phyloP scores from a whole-genome alignment of 2,797 vertebrate species.

The Nannoperca australis region DNA sequence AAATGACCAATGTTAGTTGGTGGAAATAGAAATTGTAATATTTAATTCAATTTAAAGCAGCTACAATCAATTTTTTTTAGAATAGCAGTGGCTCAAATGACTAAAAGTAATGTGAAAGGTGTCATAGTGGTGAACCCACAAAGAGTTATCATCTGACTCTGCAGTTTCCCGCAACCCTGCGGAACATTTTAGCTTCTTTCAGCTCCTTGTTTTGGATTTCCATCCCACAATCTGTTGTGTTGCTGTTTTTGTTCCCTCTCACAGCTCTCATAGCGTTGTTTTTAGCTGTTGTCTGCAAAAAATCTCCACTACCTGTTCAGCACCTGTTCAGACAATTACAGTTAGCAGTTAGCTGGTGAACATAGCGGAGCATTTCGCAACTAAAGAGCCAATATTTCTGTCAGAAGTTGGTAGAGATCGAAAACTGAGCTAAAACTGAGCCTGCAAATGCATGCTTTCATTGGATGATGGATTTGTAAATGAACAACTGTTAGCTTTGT shows the following conservation, averaged over 20 bases:
- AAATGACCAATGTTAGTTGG: neutral
- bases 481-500: neutral
- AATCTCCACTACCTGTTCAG: no score
- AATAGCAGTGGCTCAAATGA: neutral
- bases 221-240: no score
- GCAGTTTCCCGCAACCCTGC: neutral
- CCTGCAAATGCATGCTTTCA: neutral
- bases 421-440: neutral
- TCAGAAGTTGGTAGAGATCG: neutral
- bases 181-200: neutral
- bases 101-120: neutral
- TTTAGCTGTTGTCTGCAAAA: neutral
- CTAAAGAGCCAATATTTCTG: neutral
- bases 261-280: neutral
- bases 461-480: neutral
- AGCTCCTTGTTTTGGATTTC: neutral
- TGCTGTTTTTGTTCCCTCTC: neutral
- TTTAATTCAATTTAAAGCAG: constrained; percentile 5
- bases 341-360: neutral
- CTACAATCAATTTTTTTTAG: neutral
- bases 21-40: neutral
- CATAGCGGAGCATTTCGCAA: neutral
- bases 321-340: neutral
- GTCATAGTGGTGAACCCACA: neutral
- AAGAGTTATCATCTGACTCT: neutral